Evolutionary conservation across 1,140 invertebrate species (phyloP), one percentile per base, ranked within the genome.

Genomic region (Lasioglossum albipes): DNA sequence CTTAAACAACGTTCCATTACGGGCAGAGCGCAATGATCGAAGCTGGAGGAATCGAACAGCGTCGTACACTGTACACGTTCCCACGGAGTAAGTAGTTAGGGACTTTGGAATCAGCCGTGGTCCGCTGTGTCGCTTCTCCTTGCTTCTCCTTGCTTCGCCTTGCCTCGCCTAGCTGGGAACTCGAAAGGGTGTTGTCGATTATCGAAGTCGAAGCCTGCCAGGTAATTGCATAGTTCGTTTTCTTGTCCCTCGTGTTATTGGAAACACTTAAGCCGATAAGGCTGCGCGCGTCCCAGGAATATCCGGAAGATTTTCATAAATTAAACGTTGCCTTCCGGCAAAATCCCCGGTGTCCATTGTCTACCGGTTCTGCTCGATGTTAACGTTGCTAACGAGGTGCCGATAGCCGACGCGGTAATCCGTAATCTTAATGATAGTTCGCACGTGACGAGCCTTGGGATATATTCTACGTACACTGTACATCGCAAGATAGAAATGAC

Each of bases 181-280:
- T 75, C 64, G 65, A 54, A 83, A 83, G 83, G 52, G 80, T 87
- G 82, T 87, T 82, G 83, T 84, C 80, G 85, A 87, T 87, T 84
- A 87, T 87, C 85, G 86, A 87, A 85, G 70, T 87, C 75, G 83
- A 80, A 87, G 83, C 76, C 79, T 79, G 77, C 64, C 83, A 66
- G 80, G 81, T 87, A 87, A 87, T 87, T 87, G 86, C 86, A 87
- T 87, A 87, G 85, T 87, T 82, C 83, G 83, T 82, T 81, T 84
- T 82, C 86, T 75, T 87, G 75, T 85, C 59, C 82, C 73, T 77
- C 49, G 45, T 84, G 81, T 86, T 86, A 85, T 86, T 75, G 85
- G 84, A 66, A 68, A 78, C 82, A 77, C 74, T 72, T 75, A 71
- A 75, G 52, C 81, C 62, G 67, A 79, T 77, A 80, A 75, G 71